Conservation (phyloP, 2,113 vertebrate species). For the Aptenodytes forsteri region DNA sequence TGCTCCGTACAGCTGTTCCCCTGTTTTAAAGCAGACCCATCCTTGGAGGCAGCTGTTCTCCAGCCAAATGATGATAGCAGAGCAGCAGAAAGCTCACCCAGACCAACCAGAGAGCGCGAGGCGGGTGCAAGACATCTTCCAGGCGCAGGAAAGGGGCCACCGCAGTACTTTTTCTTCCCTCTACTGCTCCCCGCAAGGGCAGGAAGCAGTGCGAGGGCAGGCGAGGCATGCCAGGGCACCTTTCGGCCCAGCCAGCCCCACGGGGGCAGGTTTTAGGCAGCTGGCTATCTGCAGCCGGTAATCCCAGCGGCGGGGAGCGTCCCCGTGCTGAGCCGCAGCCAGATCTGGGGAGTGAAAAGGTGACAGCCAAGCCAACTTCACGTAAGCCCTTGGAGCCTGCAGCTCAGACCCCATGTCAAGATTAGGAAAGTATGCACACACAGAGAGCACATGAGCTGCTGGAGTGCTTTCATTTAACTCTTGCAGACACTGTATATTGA, state of each 20-base stretch:
- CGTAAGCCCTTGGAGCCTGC: constrained; percentile 9
- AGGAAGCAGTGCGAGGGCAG: background rate
- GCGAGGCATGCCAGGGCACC: background rate
- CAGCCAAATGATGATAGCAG: background rate
- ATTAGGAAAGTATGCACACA: constrained; percentile 68
- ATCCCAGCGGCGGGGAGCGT: background rate
- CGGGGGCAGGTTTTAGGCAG: background rate
- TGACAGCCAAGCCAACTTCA: constrained; percentile 53
- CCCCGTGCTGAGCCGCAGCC: background rate
- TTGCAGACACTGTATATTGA: background rate
- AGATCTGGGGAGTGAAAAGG: background rate
- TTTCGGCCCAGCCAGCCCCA: background rate
- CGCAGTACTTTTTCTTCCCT: background rate
- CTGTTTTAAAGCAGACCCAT: background rate
- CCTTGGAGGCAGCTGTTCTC: background rate
- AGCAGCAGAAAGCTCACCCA: background rate
- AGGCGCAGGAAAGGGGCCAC: background rate
- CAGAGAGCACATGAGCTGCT: constrained; percentile 54
- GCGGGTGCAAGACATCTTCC: background rate
- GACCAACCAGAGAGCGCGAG: background rate
- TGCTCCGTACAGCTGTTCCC: background rate
- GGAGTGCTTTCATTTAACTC: constrained; percentile 47
- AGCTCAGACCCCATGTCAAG: constrained; percentile 61
- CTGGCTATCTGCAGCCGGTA: background rate
- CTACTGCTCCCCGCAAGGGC: background rate